Conservation (phyloP, 2,888 invertebrate species). For the Sarcophaga carnaria region DNA sequence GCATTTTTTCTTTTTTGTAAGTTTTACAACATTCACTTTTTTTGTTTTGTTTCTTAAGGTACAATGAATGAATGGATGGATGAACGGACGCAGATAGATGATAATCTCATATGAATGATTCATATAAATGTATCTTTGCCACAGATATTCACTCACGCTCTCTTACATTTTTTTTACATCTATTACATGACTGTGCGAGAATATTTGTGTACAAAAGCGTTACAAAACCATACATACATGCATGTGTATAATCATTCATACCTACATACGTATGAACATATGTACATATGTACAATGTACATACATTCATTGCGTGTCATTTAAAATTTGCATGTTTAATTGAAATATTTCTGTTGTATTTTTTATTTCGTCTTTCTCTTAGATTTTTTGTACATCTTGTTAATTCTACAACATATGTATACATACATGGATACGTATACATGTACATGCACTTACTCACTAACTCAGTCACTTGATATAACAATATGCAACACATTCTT, state of each 20-base stretch:
- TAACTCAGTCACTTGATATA: not conserved
- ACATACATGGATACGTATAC: constrained; percentile 11
- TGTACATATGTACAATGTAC: constrained; percentile 6
- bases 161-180: not conserved
- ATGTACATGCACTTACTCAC: constrained; percentile 8
- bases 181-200: not conserved
- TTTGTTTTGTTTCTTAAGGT: constrained; percentile 27
- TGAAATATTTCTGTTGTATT: constrained; percentile 62
- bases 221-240: not conserved
- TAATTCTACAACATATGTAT: constrained; percentile 53
- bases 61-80: constrained; percentile 27
- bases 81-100: not conserved
- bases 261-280: not conserved
- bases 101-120: constrained; percentile 57
- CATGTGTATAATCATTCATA: not conserved
- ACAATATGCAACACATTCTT: constrained; percentile 32
- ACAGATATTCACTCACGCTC: not conserved
- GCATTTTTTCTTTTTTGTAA: constrained; percentile 1
- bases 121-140: not conserved
- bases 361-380: constrained; percentile 21
- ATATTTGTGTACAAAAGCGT: not conserved
- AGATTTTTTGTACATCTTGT: constrained; percentile 51
- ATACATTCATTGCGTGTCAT: constrained; percentile 62
- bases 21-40: not conserved
- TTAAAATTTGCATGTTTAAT: constrained; percentile 70